Evolutionary conservation across 2,888 invertebrate species (phyloP), one percentile per base, ranked within the genome.

Genomic region (Apoda limacodes): DNA sequence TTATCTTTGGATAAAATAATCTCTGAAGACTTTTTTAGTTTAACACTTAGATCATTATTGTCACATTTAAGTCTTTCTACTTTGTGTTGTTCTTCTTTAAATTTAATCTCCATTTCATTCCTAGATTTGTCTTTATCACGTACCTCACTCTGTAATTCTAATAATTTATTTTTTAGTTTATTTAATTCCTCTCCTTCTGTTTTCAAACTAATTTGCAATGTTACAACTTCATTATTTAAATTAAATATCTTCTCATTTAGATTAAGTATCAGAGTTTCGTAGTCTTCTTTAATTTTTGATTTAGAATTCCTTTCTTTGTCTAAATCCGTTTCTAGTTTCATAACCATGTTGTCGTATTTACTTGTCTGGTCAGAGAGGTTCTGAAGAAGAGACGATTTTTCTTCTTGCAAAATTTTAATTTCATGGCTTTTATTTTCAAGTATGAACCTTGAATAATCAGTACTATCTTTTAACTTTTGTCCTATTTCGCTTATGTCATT

Each of bases 201-300:
- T n/a, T n/a, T n/a, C n/a, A n/a, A n/a, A n/a, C n/a, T n/a, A n/a
- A n/a, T n/a, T n/a, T n/a, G n/a, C n/a, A n/a, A n/a, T n/a, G n/a
- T n/a, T n/a, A 74, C 67, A 5, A 74, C 43, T 49, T 75, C 75
- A 51, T 75, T 72, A 39, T 71, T 74, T 38, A 71, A 60, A 34
- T 74, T 74, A 9, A 67, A 43, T 3, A 74, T 56, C 43, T 74
- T 74, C 46, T 72, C 74, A 39, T 75, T 75, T 4, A 74, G 41
- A 30, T 65, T 67, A 70, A 74, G 71, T 20, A 69, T 45, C 28
- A 61, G 57, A 40, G 50, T 65, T 25, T 74, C 72, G 39, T 62
- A 71, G 15, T 64, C 53, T 3, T 72, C 71, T 37, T 55, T 66
- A 46, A 71, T 56, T 34, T 52, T 63, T 2, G 49, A 37, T 44